Evolutionary conservation across 2,888 invertebrate species (phyloP).

Genomic region (Emesis furor): DNA sequence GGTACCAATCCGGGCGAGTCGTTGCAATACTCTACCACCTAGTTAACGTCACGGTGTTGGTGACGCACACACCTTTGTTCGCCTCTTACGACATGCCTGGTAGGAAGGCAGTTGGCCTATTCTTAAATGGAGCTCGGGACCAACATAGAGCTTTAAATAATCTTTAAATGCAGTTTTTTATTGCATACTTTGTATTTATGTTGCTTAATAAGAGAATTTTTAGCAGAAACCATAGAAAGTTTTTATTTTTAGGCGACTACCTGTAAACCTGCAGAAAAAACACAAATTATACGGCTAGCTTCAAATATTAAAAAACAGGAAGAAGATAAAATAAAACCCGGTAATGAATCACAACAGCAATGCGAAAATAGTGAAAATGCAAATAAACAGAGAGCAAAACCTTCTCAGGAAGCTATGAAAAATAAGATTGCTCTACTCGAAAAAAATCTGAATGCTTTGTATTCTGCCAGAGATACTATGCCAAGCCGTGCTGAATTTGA

Average conservation of each 20-base stretch:
- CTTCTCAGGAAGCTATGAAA: conserved; percentile 65
- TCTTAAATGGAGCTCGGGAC: no score
- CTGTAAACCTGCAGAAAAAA: conserved; percentile 71
- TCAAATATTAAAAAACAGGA: conserved; percentile 61
- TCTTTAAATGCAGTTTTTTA: not conserved
- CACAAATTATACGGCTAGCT: conserved; percentile 68
- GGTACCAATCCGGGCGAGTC: no score
- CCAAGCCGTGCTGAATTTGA: conserved; percentile 71
- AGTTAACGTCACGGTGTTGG: no score
- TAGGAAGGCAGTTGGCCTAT: no score
- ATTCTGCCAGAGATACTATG: conserved; percentile 73
- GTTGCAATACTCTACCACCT: no score
- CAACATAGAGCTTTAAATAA: no score
- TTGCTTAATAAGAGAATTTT: conserved; percentile 66
- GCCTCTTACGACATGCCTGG: no score
- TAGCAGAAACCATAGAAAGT: conserved; percentile 63
- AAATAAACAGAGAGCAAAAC: conserved; percentile 63
- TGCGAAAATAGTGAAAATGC: conserved; percentile 64
- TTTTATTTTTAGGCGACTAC: conserved; percentile 65
- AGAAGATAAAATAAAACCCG: conserved; percentile 62
- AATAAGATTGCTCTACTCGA: conserved; percentile 68
- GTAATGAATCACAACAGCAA: conserved; percentile 66
- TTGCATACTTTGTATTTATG: conserved; percentile 40
- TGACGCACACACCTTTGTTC: no score
- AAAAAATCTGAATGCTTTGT: conserved; percentile 71